These are phyloP conservation scores for Macrosiphum euphorbiae DNA, from an alignment of 2,888 invertebrate species.

Conservation along the genomic window DNA sequence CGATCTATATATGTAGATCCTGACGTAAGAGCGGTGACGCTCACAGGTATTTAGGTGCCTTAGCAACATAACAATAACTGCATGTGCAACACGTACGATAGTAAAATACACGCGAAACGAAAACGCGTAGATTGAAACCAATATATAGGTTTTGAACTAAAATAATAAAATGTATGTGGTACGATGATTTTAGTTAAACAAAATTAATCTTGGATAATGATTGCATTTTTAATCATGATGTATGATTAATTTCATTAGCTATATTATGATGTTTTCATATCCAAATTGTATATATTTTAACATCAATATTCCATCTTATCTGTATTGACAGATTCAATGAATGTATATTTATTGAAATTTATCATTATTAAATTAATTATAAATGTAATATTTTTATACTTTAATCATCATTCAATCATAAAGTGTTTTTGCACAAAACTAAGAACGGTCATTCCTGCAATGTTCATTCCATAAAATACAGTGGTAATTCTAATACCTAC, in stretches of 20 bases:
- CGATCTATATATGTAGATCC: neutral
- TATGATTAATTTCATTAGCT: neutral
- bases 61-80: neutral
- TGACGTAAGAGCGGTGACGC: neutral
- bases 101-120: no score
- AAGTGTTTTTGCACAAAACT: neutral
- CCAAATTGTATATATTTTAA: neutral
- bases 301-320: neutral
- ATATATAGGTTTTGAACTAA: neutral
- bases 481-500: accelerated
- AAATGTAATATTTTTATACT: neutral
- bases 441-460: neutral
- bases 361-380: neutral
- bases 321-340: neutral
- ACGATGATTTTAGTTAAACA: neutral
- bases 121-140: neutral
- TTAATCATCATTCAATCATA: no score
- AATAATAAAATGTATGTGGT: neutral
- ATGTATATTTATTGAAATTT: neutral
- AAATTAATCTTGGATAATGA: neutral
- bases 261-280: neutral
- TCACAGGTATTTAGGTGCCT: neutral
- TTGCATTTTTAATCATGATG: neutral
- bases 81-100: neutral
- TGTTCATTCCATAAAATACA: neutral